Evolutionary conservation across 2,888 invertebrate species (phyloP), one percentile per base, ranked within the genome.

Genomic region (Lampropteryx suffumata): DNA sequence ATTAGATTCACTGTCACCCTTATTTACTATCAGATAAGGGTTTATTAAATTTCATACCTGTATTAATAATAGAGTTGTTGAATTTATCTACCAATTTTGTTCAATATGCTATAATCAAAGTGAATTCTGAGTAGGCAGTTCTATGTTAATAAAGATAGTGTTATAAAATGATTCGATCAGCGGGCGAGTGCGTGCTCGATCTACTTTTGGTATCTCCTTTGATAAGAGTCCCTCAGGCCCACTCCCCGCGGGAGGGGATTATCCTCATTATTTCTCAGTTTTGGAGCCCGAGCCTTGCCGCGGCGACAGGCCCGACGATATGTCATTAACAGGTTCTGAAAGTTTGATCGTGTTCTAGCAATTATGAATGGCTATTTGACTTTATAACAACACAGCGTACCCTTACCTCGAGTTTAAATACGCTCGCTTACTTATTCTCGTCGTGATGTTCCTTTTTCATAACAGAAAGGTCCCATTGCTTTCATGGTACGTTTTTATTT

Each of bases 401-500:
- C 12, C 33, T 57, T 73, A 76, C 60, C 62, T 61, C 58, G 65
- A 59, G 56, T 69, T 75, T 71, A 72, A 78, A 73, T 72, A 73
- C 67, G 67, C 67, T 73, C 59, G 57, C 50, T 58, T 68, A 72
- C 71, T 75, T 78, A 77, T 73, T 73, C 73, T 73, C 73, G 73
- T 67, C 65, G 62, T 59, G 68, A 59, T 56, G 65, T 69, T 69
- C 64, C 68, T 76, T 72, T 72, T 73, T 69, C 67, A 69, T 69
- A 71, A 75, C 75, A 69, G 61, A 65, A 66, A 68, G 75, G 73
- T 69, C 69, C 71, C 73, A 77, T 80, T 82, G 77, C 79, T 69
- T 82, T 84, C 82, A 82, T 79, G 81, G 84, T 79, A 72, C 74
- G 82, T 85, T 86, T 84, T 87, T 85, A 84, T 87, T 88, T 86